phyloP scores from a whole-genome alignment of 2,888 invertebrate species.

The Eulithis prunata region DNA sequence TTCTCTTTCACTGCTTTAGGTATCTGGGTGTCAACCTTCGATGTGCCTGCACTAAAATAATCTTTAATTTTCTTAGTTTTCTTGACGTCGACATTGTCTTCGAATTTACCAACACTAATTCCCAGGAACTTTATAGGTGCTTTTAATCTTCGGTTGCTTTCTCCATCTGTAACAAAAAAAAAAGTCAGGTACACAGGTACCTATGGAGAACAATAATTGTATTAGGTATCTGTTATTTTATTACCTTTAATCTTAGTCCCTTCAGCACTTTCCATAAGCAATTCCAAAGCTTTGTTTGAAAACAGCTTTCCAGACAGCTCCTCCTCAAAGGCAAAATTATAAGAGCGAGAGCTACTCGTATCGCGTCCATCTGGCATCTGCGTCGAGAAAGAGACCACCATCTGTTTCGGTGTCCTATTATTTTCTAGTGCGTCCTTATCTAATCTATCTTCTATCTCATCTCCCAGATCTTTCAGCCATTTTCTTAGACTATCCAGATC shows the following conservation, averaged over 20 bases:
- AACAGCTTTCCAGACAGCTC: conserved; percentile 88
- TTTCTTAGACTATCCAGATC: conserved; percentile 87
- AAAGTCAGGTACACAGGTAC: not conserved
- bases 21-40: conserved; percentile 51
- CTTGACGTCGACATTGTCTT: conserved; percentile 79
- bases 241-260: conserved; percentile 67
- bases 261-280: conserved; percentile 86
- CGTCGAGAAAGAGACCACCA: conserved; percentile 89
- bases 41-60: conserved; percentile 80
- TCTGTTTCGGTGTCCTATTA: conserved; percentile 90
- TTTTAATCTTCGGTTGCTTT: conserved; percentile 66
- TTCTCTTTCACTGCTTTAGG: conserved; percentile 45
- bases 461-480: conserved; percentile 92
- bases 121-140: conserved; percentile 88
- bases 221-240: not conserved
- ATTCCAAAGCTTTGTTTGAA: conserved; percentile 85
- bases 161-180: conserved; percentile 62
- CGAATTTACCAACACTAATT: conserved; percentile 92
- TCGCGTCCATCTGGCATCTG: conserved; percentile 83
- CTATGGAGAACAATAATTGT: not conserved
- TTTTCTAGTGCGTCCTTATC: conserved; percentile 92
- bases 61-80: conserved; percentile 84
- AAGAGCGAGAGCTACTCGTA: conserved; percentile 86
- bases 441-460: conserved; percentile 93
- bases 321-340: conserved; percentile 83